These are phyloP conservation scores for Tetanocera ferruginea DNA, from an alignment of 2,888 invertebrate species.

Conservation along the genomic window DNA sequence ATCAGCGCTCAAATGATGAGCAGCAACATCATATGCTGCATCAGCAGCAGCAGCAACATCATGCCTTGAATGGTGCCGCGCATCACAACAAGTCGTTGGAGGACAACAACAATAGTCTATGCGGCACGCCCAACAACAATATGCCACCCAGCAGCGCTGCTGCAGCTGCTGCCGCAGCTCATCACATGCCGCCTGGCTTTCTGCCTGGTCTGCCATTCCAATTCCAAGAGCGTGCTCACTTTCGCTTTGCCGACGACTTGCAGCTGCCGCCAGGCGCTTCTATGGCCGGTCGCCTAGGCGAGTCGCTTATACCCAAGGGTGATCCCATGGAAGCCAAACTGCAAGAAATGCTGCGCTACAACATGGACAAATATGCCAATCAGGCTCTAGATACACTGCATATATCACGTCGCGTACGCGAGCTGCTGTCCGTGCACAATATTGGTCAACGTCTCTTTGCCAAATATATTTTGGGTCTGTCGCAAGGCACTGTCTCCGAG, in stretches of 20 bases:
- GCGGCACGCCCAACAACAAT: slow-evolving; percentile 54
- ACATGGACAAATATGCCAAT: slow-evolving; percentile 95
- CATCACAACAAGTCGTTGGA: slow-evolving; percentile 49
- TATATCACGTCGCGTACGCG: slow-evolving; percentile 92
- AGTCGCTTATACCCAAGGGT: slow-evolving; percentile 91
- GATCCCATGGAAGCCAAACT: slow-evolving; percentile 94
- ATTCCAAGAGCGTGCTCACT: slow-evolving; percentile 85
- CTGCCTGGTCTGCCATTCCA: slow-evolving; percentile 72
- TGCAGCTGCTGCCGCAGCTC: slow-evolving; percentile 55
- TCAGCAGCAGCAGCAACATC: slow-evolving; percentile 20
- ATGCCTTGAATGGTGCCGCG: slow-evolving; percentile 57
- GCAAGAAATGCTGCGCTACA: slow-evolving; percentile 93
- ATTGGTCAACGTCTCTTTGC: slow-evolving; percentile 99
- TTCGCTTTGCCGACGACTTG: slow-evolving; percentile 87
- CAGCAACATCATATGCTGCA: slow-evolving; percentile 38
- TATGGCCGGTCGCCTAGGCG: slow-evolving; percentile 87
- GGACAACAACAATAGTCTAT: slow-evolving; percentile 63
- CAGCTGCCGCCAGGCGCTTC: slow-evolving; percentile 82
- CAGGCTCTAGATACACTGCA: slow-evolving; percentile 95
- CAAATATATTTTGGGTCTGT: slow-evolving; percentile 96
- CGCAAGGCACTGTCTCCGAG: slow-evolving; percentile 98
- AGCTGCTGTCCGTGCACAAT: slow-evolving; percentile 95
- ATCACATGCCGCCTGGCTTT: slow-evolving; percentile 71
- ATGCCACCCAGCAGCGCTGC: slow-evolving; percentile 27
- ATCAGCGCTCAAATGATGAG: slow-evolving; percentile 57